Evolutionary conservation across 2,113 vertebrate species (phyloP).

Genomic region (Pavo muticus): DNA sequence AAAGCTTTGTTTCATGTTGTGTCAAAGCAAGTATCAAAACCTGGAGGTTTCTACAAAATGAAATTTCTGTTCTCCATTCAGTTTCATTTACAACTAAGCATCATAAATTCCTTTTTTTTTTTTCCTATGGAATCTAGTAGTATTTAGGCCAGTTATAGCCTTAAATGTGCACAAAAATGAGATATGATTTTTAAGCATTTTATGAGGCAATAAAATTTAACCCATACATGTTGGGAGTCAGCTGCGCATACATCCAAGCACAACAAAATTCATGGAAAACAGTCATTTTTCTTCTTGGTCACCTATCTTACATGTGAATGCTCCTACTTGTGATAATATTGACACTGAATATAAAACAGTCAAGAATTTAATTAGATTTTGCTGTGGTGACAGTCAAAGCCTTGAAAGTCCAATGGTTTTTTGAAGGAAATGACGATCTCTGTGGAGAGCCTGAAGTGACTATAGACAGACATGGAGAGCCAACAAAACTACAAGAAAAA

Average conservation of each 20-base stretch:
- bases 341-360: constrained; percentile 7
- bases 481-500: constrained; percentile 26
- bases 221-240: background rate
- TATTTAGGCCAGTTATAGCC: background rate
- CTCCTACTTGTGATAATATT: background rate
- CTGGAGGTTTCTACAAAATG: background rate
- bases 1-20: background rate
- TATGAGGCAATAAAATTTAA: background rate
- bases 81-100: background rate
- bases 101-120: background rate
- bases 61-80: background rate
- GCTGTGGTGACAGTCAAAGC: background rate
- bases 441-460: background rate
- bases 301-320: background rate
- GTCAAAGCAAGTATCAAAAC: background rate
- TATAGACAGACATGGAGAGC: constrained; percentile 10
- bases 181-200: background rate
- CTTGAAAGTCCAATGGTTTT: constrained; percentile 2
- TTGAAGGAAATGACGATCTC: constrained; percentile 10
- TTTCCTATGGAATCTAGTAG: background rate
- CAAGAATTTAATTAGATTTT: background rate
- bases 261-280: background rate
- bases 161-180: background rate
- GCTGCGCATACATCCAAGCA: background rate
- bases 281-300: background rate